Evolutionary conservation across 2,797 vertebrate species (phyloP), one percentile per base, ranked within the genome.

Genomic region (Phyllotis vaccarum): DNA sequence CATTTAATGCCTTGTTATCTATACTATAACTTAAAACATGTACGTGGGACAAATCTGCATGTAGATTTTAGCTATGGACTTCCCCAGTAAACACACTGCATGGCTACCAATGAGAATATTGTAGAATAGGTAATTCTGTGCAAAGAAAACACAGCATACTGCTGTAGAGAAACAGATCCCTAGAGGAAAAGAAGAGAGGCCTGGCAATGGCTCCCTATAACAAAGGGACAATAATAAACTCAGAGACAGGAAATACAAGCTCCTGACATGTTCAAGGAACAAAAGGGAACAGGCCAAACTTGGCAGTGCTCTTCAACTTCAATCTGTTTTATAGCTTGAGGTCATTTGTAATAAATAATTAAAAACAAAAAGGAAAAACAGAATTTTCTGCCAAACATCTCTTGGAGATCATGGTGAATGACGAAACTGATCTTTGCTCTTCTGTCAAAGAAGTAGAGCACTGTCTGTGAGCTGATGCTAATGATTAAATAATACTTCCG

Each of bases 321-420:
- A 29, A 40, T 85, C 64, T 22, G 3, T 37, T 46, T 88, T 49
- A 66, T 49, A 79, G n/a, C 24, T n/a, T 68, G 12, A 1, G 8
- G n/a, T 34, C 46, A 37, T 43, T 40, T 60, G 72, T 3, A 83
- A 74, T 88, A 79, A 74, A 90, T 64, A 34, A 72, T 2, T 27
- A 11, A 5, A 52, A n/a, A 74, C 37, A 60, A 88, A 54, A 75
- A 3, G 62, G 22, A 74, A 87, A 52, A 49, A 27, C 13, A 89
- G 60, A 40, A 78, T 29, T 72, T 75, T 29, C 76, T 79, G n/a
- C 81, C 86, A 83, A 91, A 74, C 6, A 21, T 17, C 24, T 88
- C 78, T 43, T 22, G 40, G 81, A 70, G 54, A n/a, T 43, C 31
- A 17, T 19, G 22, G 34, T 52, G 31, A 87, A 40, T 31, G 34